Conservation (phyloP, 2,113 vertebrate species). For the Ranitomeya imitator region DNA sequence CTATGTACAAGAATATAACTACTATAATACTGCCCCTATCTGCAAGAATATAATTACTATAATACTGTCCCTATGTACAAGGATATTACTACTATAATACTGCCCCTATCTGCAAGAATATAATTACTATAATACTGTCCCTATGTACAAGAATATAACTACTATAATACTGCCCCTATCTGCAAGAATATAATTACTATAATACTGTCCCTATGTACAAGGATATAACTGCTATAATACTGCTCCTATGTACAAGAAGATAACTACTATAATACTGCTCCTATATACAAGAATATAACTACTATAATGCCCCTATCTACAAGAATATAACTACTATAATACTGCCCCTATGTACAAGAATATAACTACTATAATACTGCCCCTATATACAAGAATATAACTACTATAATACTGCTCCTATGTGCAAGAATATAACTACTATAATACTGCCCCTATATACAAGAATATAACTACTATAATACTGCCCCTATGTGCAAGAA, state of each 20-base stretch:
- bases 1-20: constrained; percentile 15
- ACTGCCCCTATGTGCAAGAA: no score
- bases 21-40: constrained; percentile 2
- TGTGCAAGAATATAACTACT: no score
- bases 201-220: constrained; percentile 2
- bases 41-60: constrained; percentile 14
- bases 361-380: constrained; percentile 1
- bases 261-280: no score
- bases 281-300: no score
- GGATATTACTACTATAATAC: constrained; percentile 7
- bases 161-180: neutral
- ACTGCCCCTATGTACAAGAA: no score
- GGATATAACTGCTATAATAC: constrained; percentile 20
- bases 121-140: neutral
- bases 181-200: neutral
- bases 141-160: neutral
- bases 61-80: neutral
- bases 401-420: no score
- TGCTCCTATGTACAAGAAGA: neutral
- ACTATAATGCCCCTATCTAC: no score
- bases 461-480: no score
- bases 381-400: neutral
- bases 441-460: no score
- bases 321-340: no score
- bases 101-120: neutral